Percentiles rank a stretch among this genome's conserved stretches.
Evolutionary conservation across 2,113 vertebrate species (phyloP).

Genomic region (Chlamydotis undulata): DNA sequence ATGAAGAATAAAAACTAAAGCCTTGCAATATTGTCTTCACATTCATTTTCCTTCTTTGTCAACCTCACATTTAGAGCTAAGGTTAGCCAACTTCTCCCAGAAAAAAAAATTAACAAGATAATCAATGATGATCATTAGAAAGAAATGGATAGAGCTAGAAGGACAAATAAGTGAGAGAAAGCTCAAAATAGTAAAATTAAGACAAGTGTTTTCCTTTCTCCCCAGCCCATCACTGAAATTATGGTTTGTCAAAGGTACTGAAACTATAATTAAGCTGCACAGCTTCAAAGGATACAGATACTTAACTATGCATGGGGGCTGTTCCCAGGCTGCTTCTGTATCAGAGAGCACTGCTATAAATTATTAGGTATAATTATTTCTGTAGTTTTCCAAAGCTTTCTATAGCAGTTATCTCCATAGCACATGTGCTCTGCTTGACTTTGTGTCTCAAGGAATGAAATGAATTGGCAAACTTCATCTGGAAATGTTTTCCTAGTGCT

Average conservation of each 20-base stretch:
- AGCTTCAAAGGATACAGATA: slow-evolving; percentile 39
- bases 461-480: slow-evolving; percentile 33
- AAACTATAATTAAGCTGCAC: slow-evolving; percentile 48
- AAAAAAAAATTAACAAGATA: background rate
- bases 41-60: background rate
- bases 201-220: slow-evolving; percentile 16
- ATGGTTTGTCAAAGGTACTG: slow-evolving; percentile 43
- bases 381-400: slow-evolving; percentile 1
- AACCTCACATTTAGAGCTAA: background rate
- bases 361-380: slow-evolving; percentile 16
- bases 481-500: background rate
- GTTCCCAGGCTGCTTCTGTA: background rate
- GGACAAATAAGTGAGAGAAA: slow-evolving; percentile 21
- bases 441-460: slow-evolving; percentile 3
- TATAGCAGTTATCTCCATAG: background rate
- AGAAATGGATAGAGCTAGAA: slow-evolving; percentile 3
- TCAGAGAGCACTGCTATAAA: background rate
- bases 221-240: slow-evolving; percentile 25
- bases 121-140: background rate
- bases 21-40: background rate
- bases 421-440: background rate
- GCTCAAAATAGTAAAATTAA: slow-evolving; percentile 38
- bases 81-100: background rate
- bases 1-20: slow-evolving; percentile 11
- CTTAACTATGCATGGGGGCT: slow-evolving; percentile 20